Conservation (phyloP, 2,888 invertebrate species). For the Stenoptilia bipunctidactyla region DNA sequence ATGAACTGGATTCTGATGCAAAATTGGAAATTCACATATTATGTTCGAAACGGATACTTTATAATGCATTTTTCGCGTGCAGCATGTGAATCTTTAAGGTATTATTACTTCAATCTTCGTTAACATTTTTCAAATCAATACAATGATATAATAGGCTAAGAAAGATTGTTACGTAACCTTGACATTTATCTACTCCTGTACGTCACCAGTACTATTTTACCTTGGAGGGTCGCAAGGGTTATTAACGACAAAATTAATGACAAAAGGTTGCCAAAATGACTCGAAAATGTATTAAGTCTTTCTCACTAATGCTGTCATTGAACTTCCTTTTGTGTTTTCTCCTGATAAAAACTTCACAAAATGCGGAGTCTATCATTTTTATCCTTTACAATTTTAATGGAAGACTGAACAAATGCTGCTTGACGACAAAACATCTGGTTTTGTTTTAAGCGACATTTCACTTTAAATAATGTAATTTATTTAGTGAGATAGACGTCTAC, state of each 20-base stretch:
- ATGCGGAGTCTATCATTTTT: conserved; percentile 57
- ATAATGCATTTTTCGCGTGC: conserved; percentile 1
- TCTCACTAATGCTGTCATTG: conserved; percentile 67
- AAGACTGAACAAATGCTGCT: conserved; percentile 42
- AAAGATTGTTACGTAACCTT: conserved; percentile 32
- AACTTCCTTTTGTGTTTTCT: conserved; percentile 65
- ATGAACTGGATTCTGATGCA: no score
- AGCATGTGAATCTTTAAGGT: not conserved
- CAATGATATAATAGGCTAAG: conserved; percentile 31
- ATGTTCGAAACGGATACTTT: no score
- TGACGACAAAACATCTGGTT: conserved; percentile 33
- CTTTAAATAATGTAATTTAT: conserved; percentile 6
- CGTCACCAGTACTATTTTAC: no score
- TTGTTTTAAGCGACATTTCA: conserved; percentile 11
- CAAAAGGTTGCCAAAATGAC: conserved; percentile 60
- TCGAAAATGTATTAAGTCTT: conserved; percentile 64
- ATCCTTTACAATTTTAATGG: conserved; percentile 51
- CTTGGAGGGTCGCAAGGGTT: no score
- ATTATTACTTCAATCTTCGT: conserved; percentile 24
- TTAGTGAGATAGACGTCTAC: not conserved
- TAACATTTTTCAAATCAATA: not conserved
- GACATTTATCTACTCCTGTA: no score
- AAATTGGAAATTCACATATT: no score
- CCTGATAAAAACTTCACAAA: conserved; percentile 54
- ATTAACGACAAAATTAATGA: conserved; percentile 50